These are phyloP conservation scores for Ranitomeya variabilis DNA, from an alignment of 2,113 vertebrate genomes.

Conservation along the genomic window DNA sequence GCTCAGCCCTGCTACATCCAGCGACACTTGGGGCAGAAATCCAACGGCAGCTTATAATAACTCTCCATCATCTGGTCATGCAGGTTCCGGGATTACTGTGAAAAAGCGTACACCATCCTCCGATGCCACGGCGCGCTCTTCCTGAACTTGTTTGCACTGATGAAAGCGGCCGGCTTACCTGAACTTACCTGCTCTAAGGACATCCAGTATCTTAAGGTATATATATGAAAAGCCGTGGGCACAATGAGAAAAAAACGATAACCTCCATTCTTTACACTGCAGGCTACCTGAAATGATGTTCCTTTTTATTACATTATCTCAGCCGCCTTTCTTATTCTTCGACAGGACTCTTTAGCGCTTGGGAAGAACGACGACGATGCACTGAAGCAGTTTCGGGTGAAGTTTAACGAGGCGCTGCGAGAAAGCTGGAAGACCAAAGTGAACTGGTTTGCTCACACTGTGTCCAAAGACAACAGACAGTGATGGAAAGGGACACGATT, in stretches of 20 bases:
- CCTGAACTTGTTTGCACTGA: slow-evolving; percentile 94
- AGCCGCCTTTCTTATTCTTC: neutral
- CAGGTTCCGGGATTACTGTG: slow-evolving; percentile 93
- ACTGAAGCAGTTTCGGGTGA: slow-evolving; percentile 93
- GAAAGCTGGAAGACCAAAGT: slow-evolving; percentile 99
- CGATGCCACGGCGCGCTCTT: slow-evolving; percentile 91
- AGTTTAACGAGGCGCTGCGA: slow-evolving; percentile 93
- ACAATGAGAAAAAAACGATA: too few relatives aligned
- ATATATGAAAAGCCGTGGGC: too few relatives aligned
- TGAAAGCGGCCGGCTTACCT: slow-evolving; percentile 94
- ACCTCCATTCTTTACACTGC: too few relatives aligned
- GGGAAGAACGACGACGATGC: slow-evolving; percentile 94
- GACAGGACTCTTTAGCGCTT: slow-evolving; percentile 90
- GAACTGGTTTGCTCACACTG: slow-evolving; percentile 97
- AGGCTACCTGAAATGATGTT: too few relatives aligned
- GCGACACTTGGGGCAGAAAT: neutral
- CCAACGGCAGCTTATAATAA: neutral
- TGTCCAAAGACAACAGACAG: slow-evolving; percentile 95
- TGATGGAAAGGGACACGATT: slow-evolving; percentile 57
- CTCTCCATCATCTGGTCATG: neutral
- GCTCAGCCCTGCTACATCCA: neutral
- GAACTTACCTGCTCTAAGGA: slow-evolving; percentile 97
- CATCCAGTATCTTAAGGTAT: slow-evolving; percentile 97
- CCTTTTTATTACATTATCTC: too few relatives aligned
- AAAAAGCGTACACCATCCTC: slow-evolving; percentile 92